These are phyloP conservation scores for Atopsyche davidsoni DNA, from an alignment of 1,140 invertebrate genomes.

Conservation along the genomic window DNA sequence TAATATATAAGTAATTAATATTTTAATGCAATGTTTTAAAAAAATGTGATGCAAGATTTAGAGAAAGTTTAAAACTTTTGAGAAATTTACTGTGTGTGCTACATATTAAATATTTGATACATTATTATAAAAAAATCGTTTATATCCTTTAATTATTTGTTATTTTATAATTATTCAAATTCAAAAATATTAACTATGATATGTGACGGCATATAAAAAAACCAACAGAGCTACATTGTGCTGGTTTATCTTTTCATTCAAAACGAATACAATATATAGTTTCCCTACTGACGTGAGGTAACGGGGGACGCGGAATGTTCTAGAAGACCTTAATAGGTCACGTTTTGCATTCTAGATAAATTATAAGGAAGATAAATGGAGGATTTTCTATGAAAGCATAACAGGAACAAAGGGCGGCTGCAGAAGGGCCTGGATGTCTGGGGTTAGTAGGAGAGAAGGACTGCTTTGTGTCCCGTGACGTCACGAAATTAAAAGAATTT, in stretches of 20 bases:
- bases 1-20: too few species aligned
- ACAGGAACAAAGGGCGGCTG: not conserved
- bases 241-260: constrained; percentile 5
- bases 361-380: constrained; percentile 20
- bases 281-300: not conserved
- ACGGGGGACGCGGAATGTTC: not conserved
- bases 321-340: constrained; percentile 15
- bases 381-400: constrained; percentile 7
- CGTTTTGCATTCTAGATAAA: constrained; percentile 18
- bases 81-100: too few species aligned
- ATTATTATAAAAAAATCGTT: too few species aligned
- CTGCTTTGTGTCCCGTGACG: too few species aligned
- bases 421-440: too few species aligned
- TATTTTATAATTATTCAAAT: not conserved
- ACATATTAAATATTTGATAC: too few species aligned
- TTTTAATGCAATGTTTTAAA: too few species aligned
- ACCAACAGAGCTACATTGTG: not conserved
- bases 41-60: too few species aligned
- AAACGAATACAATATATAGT: too few species aligned
- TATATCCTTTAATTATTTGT: not conserved
- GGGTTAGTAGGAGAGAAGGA: too few species aligned
- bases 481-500: too few species aligned
- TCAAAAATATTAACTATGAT: not conserved
- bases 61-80: too few species aligned
- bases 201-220: not conserved